Percentiles rank a stretch among this genome's conserved stretches.
These are phyloP conservation scores for Apeltes quadracus DNA, from an alignment of 2,113 vertebrate species.

Conservation along the genomic window DNA sequence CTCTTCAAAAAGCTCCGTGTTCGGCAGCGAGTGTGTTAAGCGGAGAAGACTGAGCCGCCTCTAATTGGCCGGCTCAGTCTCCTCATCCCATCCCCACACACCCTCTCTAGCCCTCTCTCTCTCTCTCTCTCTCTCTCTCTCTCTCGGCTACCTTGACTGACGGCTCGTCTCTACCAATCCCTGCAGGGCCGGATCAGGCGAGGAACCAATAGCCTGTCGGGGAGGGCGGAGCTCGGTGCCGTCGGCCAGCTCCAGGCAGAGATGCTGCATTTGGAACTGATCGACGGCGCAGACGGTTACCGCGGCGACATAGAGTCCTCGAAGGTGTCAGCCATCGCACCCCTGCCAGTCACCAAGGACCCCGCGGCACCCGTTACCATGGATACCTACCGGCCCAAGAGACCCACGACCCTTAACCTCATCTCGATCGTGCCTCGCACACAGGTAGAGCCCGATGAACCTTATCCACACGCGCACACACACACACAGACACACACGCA, in stretches of 20 bases:
- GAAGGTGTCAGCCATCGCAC: slow-evolving; percentile 65
- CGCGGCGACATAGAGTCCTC: slow-evolving; percentile 78
- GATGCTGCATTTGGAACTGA: slow-evolving; percentile 94
- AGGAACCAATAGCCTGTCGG: slow-evolving; percentile 81
- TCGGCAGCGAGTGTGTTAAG: slow-evolving; percentile 51
- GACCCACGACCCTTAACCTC: slow-evolving; percentile 96
- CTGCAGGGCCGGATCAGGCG: slow-evolving; percentile 86
- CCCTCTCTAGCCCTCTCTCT: slow-evolving; percentile 20
- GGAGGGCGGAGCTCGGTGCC: slow-evolving; percentile 83
- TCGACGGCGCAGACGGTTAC: slow-evolving; percentile 87
- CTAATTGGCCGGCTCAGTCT: slow-evolving; percentile 69
- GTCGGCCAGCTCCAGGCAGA: slow-evolving; percentile 90
- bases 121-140: slow-evolving; percentile 14
- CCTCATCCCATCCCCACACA: slow-evolving; percentile 50
- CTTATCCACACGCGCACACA: not conserved
- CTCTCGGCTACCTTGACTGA: slow-evolving; percentile 52
- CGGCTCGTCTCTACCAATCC: slow-evolving; percentile 62
- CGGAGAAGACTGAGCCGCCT: slow-evolving; percentile 58
- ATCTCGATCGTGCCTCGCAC: slow-evolving; percentile 95
- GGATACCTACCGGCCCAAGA: slow-evolving; percentile 93
- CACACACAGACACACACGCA: slow-evolving; percentile 15
- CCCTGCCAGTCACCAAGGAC: slow-evolving; percentile 72
- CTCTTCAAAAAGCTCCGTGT: slow-evolving; percentile 40
- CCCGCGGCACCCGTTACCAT: slow-evolving; percentile 81
- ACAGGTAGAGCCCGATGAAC: slow-evolving; percentile 82